Conservation (phyloP, 2,797 vertebrate species). For the Centroberyx gerrardi region DNA sequence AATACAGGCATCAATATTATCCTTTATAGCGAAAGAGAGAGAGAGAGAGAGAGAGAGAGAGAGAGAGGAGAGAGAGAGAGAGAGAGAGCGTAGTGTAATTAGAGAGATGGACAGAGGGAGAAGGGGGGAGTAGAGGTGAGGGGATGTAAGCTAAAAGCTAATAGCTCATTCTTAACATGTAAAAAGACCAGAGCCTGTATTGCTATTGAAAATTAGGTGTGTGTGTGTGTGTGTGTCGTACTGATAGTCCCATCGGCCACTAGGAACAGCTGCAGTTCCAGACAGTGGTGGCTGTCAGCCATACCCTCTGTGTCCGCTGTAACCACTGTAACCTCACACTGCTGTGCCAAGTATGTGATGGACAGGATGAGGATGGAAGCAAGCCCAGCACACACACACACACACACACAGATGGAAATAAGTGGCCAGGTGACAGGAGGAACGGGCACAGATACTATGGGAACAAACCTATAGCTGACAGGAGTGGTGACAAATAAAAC, state of each 20-base stretch:
- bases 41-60: conserved; percentile 31
- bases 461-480: too few relatives aligned
- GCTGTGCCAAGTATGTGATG: neutral
- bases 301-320: neutral
- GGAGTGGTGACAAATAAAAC: neutral
- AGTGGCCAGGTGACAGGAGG: too few relatives aligned
- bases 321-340: neutral
- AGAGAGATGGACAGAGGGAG: conserved; percentile 56
- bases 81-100: conserved; percentile 63
- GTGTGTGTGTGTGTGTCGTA: neutral
- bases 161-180: neutral
- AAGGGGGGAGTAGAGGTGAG: neutral
- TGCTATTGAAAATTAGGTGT: neutral
- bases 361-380: neutral
- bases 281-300: neutral
- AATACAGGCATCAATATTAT: conserved; percentile 67
- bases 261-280: neutral
- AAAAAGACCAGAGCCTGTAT: neutral
- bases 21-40: conserved; percentile 40
- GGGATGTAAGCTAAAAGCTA: conserved; percentile 1
- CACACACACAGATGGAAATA: conserved; percentile 5
- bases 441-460: neutral
- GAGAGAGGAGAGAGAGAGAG: conserved; percentile 52
- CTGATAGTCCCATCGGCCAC: neutral
- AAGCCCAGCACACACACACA: conserved; percentile 7